These are phyloP conservation scores for Campaea margaritaria DNA, from an alignment of 2,888 invertebrate species.

Conservation along the genomic window DNA sequence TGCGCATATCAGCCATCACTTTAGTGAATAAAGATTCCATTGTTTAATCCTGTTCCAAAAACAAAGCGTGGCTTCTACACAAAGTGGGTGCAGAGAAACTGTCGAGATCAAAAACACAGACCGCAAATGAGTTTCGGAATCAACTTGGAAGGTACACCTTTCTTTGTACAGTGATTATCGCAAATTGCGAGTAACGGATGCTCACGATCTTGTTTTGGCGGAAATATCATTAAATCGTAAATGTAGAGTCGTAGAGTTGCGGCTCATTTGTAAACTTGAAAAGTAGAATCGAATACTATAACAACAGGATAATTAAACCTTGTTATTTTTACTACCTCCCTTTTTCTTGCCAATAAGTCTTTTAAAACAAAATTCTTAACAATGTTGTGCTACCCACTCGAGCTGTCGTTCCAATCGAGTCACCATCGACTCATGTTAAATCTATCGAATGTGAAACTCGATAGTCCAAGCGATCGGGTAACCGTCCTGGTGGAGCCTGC, in stretches of 20 bases:
- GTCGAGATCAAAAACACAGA: constrained; percentile 71
- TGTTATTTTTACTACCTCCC: neutral
- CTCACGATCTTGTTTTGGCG: constrained; percentile 60
- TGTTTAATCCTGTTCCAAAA: constrained; percentile 5
- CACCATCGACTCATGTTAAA: constrained; percentile 59
- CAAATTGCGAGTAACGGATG: constrained; percentile 76
- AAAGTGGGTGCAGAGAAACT: constrained; percentile 55
- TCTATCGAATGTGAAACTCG: constrained; percentile 70
- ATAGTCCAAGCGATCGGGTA: constrained; percentile 60
- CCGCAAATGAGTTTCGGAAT: constrained; percentile 78
- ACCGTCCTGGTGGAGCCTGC: constrained; percentile 54
- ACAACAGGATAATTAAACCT: neutral
- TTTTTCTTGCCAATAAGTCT: neutral
- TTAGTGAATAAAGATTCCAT: too few relatives aligned
- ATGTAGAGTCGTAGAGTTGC: constrained; percentile 17
- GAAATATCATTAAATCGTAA: constrained; percentile 57
- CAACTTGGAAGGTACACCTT: constrained; percentile 65
- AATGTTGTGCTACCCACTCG: constrained; percentile 37
- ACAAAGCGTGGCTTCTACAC: constrained; percentile 45
- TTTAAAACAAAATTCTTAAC: constrained; percentile 8
- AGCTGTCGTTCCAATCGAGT: constrained; percentile 53
- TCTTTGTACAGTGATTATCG: constrained; percentile 75
- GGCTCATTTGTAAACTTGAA: constrained; percentile 10
- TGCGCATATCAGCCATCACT: too few relatives aligned
- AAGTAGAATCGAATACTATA: neutral